A percentile compares a stretch with the other conserved stretches of the same genome.
Conservation (phyloP, 1,140 invertebrate genomes). For the Brachionus angularis region DNA sequence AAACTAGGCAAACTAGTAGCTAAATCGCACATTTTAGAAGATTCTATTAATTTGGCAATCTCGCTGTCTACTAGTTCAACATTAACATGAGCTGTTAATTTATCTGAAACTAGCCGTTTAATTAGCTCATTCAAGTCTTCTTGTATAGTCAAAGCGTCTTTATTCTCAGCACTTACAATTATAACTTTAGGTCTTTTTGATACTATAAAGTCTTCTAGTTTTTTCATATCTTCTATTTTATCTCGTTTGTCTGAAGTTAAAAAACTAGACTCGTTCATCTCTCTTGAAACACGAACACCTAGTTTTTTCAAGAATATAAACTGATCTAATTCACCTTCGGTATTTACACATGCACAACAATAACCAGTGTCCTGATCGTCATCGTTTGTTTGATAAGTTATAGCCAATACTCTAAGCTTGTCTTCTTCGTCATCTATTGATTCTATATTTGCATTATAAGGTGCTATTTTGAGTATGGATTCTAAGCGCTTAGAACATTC, state of each 20-base stretch:
- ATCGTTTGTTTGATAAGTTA: slow-evolving; percentile 77
- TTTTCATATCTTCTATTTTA: slow-evolving; percentile 73
- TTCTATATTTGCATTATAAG: background rate
- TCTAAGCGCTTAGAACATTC: slow-evolving; percentile 49
- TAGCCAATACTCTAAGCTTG: slow-evolving; percentile 77
- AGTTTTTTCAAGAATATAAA: slow-evolving; percentile 13
- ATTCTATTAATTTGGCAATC: slow-evolving; percentile 64
- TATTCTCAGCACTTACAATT: slow-evolving; percentile 77
- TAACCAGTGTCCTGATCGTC: background rate
- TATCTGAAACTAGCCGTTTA: slow-evolving; percentile 61
- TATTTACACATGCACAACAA: slow-evolving; percentile 22
- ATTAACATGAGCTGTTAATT: slow-evolving; percentile 78
- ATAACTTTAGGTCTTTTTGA: slow-evolving; percentile 90
- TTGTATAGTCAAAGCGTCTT: slow-evolving; percentile 71
- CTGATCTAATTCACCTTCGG: background rate
- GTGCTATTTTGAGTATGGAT: background rate
- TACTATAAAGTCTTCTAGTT: slow-evolving; percentile 77
- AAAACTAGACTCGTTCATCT: background rate
- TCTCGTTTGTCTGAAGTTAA: background rate
- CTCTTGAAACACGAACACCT: background rate
- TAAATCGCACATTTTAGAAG: slow-evolving; percentile 60
- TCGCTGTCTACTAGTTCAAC: slow-evolving; percentile 91
- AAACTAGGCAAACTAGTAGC: slow-evolving; percentile 85
- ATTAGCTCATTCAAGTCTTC: slow-evolving; percentile 68
- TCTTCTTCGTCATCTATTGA: slow-evolving; percentile 67